Evolutionary conservation across 2,888 invertebrate species (phyloP).

Genomic region (Camponotus fellah): DNA sequence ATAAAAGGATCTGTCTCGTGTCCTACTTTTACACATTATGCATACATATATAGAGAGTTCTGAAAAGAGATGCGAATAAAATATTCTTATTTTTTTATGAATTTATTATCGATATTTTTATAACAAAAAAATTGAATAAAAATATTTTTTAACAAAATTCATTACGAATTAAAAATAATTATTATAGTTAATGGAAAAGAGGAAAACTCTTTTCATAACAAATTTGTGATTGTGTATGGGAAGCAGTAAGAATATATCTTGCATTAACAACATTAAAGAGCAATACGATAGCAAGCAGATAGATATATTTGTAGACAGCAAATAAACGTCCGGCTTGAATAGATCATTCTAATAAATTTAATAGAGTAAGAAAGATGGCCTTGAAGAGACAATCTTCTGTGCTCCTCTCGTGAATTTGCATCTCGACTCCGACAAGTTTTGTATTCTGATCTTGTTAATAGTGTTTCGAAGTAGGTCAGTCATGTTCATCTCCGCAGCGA

Average conservation of each 20-base stretch:
- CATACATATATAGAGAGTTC: neutral
- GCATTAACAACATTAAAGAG: neutral
- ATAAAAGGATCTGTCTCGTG: slow-evolving; percentile 81
- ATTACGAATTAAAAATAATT: neutral
- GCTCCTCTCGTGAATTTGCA: slow-evolving; percentile 61
- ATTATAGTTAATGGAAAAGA: neutral
- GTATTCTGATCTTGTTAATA: slow-evolving; percentile 64
- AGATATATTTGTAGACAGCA: slow-evolving; percentile 14
- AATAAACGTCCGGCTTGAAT: neutral
- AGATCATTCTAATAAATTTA: slow-evolving; percentile 37
- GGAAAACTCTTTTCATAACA: neutral
- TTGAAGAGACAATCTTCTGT: slow-evolving; percentile 42
- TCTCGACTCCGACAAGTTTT: slow-evolving; percentile 54
- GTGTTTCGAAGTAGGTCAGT: slow-evolving; percentile 57
- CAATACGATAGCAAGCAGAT: neutral
- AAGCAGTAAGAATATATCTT: neutral
- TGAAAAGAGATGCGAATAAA: neutral
- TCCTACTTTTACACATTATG: slow-evolving; percentile 72
- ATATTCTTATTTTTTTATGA: neutral
- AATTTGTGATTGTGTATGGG: neutral
- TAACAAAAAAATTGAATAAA: neutral
- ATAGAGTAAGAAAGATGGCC: slow-evolving; percentile 32
- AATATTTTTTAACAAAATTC: no score
- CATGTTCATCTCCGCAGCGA: slow-evolving; percentile 45
- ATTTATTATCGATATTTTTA: neutral